Evolutionary conservation across 2,797 vertebrate species (phyloP), one percentile per base, ranked within the genome.

Genomic region (Scolopax rusticola): DNA sequence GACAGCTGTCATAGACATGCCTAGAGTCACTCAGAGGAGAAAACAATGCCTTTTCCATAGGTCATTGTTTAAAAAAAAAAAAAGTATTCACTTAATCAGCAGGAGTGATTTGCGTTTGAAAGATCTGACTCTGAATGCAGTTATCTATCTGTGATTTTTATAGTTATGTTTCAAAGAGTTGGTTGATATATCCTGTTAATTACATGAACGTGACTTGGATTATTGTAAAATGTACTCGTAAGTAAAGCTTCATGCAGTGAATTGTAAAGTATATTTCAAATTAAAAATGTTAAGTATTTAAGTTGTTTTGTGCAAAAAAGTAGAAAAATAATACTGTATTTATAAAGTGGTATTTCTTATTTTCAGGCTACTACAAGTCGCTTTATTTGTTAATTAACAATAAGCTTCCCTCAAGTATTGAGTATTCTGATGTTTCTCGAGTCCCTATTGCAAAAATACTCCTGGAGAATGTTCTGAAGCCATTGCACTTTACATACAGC

Each of bases 401-500:
- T 98, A 99, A 99, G 87, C 99, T 99, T 97, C 99, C 99, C 79
- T 98, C 99, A 41, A 99, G 99, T 98, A 98, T 99, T 98, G 99
- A 99, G 90, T 99, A 99, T 98, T 98, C 98, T n/a, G 98, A 99
- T 71, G 97, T 99, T 90, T 99, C 98, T 88, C 98, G 98, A 97
- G 98, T 99, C 96, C 99, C 99, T 88, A 97, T 99, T 95, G 99
- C 99, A 98, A 99, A 99, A 98, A 98, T 98, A 97, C 98, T 99
- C 97, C 98, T 99, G 98, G 99, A 99, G 98, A 99, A 99, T 99
- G 98, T 99, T 95, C 98, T 99, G 95, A 99, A 99, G 97, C 99
- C 99, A 94, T 98, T 99, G 99, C 99, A 99, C 99, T 99, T 99
- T 99, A 99, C 98, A 12, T 99, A 99, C 98, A 98, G 97, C 98